These are phyloP conservation scores for Pseudococcus viburni DNA, from an alignment of 2,888 invertebrate genomes.

Conservation along the genomic window DNA sequence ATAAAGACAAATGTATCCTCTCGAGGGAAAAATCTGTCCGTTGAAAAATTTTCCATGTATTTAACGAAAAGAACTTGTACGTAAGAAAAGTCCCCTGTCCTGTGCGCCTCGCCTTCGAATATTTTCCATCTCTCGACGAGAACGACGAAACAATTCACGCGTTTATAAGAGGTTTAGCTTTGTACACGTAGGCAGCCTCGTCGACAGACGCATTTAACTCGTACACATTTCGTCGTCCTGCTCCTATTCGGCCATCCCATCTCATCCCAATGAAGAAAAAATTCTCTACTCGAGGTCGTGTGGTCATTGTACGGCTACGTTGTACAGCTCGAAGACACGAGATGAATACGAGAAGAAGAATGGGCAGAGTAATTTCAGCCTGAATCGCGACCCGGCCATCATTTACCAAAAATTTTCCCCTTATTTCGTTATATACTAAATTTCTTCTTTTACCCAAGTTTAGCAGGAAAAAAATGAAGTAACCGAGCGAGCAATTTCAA, in stretches of 20 bases:
- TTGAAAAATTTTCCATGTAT: conserved; percentile 42
- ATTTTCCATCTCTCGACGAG: background rate
- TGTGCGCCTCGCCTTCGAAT: background rate
- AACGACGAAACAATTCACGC: conserved; percentile 31
- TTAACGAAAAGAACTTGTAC: background rate
- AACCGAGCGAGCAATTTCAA: background rate
- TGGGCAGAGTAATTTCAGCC: background rate
- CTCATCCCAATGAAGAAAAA: background rate
- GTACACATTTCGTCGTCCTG: background rate
- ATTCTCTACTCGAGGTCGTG: background rate
- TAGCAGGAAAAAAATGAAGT: background rate
- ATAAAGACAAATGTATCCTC: conserved; percentile 39
- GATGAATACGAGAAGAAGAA: background rate
- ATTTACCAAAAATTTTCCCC: background rate
- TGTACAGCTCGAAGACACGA: background rate
- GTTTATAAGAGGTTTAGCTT: conserved; percentile 8
- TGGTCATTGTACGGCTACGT: background rate
- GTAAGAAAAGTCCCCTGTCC: background rate
- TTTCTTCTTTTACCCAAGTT: background rate
- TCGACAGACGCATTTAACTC: background rate
- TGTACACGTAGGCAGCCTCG: background rate
- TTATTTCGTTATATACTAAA: background rate
- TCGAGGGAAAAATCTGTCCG: conserved; percentile 31
- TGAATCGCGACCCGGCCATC: background rate
- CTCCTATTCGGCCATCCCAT: background rate